These are phyloP conservation scores for Peromyscus polionotus DNA, from an alignment of 2,113 vertebrate genomes.

Conservation along the genomic window DNA sequence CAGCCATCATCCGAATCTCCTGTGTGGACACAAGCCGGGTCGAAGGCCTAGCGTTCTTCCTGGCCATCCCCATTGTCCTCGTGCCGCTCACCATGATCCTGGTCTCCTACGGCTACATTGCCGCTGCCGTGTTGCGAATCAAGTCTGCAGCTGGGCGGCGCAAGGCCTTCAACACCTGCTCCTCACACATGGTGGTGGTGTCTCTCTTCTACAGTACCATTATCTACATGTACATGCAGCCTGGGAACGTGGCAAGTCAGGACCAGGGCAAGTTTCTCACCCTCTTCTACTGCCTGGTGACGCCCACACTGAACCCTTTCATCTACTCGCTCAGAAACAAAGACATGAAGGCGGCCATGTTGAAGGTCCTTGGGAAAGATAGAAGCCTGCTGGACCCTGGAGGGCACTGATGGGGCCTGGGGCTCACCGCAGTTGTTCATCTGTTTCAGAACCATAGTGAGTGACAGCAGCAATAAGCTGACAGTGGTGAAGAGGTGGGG, in stretches of 20 bases:
- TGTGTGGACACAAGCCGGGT: not conserved
- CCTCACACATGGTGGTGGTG: not conserved
- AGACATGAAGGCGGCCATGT: not conserved
- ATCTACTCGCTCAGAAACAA: conserved; percentile 1
- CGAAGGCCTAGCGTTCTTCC: not conserved
- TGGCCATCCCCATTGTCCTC: not conserved
- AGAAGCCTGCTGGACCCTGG: rapidly evolving
- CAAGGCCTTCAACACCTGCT: conserved; percentile 30
- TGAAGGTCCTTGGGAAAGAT: conserved; percentile 19
- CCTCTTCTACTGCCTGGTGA: conserved; percentile 6
- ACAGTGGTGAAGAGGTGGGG: too few relatives aligned
- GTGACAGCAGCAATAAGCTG: not conserved
- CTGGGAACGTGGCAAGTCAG: not conserved
- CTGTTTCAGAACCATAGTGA: not conserved
- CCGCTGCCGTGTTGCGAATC: not conserved
- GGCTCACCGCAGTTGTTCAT: not conserved
- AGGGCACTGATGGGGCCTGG: not conserved
- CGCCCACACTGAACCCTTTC: not conserved
- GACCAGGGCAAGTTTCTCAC: conserved; percentile 39
- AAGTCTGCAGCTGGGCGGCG: not conserved
- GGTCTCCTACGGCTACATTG: not conserved
- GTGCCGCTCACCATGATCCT: not conserved
- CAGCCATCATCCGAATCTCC: not conserved
- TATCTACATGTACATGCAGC: conserved; percentile 24
- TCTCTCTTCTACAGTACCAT: conserved; percentile 17